Percentiles rank a stretch among this genome's conserved stretches.
Evolutionary conservation across 2,113 vertebrate genomes (phyloP).

Genomic region (Chrysemys picta): DNA sequence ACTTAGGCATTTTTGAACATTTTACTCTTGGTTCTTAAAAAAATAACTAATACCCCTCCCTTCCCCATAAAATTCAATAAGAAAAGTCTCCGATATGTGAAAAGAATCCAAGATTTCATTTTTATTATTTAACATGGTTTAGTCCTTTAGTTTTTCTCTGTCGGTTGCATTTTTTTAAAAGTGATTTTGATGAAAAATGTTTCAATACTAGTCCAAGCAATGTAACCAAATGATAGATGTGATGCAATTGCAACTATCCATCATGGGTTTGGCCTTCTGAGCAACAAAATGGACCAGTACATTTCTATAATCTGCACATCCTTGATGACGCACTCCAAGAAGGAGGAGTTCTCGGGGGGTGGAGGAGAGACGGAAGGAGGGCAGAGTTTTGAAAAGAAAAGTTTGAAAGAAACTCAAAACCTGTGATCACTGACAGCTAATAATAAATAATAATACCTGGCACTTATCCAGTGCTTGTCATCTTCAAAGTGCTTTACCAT

Average conservation of each 20-base stretch:
- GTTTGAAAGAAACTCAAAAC: not conserved
- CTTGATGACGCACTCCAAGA: not conserved
- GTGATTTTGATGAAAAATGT: not conserved
- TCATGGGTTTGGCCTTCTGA: accelerated
- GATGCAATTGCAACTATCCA: not conserved
- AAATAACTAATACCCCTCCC: not conserved
- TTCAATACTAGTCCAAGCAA: not conserved
- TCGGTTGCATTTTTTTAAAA: not conserved
- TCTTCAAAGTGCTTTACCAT: not conserved
- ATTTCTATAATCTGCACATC: not conserved
- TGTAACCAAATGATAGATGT: not conserved
- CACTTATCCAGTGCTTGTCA: not conserved
- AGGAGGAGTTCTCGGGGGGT: not conserved
- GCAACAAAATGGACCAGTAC: not conserved
- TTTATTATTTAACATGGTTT: not conserved
- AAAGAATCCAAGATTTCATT: not conserved
- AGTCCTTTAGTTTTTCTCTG: not conserved
- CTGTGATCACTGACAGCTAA: not conserved
- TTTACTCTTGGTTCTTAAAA: not conserved
- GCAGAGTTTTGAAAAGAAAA: not conserved
- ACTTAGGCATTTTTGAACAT: not conserved
- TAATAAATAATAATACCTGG: not conserved
- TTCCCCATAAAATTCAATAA: not conserved
- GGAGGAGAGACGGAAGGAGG: not conserved
- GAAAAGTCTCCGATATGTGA: accelerated